Percentiles rank a stretch among this genome's conserved stretches.
These are phyloP conservation scores for Premnoplex brunnescens DNA, from an alignment of 2,797 vertebrate species.

Conservation along the genomic window DNA sequence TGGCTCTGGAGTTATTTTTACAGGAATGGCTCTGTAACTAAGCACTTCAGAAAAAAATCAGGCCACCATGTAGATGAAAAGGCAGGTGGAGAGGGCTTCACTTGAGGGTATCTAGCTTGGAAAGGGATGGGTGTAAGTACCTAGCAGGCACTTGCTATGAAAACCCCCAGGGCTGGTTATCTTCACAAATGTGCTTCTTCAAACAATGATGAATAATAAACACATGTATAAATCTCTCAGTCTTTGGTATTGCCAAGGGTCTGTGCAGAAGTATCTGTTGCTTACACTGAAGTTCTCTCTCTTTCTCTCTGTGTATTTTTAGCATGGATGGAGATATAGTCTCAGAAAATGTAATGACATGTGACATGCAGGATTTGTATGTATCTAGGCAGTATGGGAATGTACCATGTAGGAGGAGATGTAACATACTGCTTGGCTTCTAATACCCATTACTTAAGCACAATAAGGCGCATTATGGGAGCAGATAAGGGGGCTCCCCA, in stretches of 20 bases:
- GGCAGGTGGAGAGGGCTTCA: constrained; percentile 22
- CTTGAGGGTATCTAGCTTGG: background rate
- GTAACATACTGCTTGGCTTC: constrained; percentile 68
- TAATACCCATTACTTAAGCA: constrained; percentile 69
- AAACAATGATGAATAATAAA: constrained; percentile 59
- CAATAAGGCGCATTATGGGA: constrained; percentile 63
- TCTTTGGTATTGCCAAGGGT: constrained; percentile 52
- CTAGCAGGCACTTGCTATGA: background rate
- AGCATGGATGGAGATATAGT: constrained; percentile 55
- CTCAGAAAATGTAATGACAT: constrained; percentile 70
- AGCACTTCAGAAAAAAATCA: constrained; percentile 43
- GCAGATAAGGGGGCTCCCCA: constrained; percentile 51
- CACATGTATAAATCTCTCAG: constrained; percentile 18
- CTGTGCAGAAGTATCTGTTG: constrained; percentile 67
- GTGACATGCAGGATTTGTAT: constrained; percentile 67
- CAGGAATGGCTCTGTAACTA: constrained; percentile 27
- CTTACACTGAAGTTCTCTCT: constrained; percentile 57
- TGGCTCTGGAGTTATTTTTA: constrained; percentile 52
- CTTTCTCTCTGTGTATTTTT: constrained; percentile 54
- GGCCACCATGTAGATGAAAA: constrained; percentile 30
- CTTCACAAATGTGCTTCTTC: background rate
- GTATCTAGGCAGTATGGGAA: constrained; percentile 70
- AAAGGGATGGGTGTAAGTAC: background rate
- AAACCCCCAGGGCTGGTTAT: background rate
- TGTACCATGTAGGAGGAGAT: constrained; percentile 67